A percentile compares a stretch with the other conserved stretches of the same genome.
These are phyloP conservation scores for Agriopis aurantiaria DNA, from an alignment of 2,888 invertebrate genomes.

Conservation along the genomic window DNA sequence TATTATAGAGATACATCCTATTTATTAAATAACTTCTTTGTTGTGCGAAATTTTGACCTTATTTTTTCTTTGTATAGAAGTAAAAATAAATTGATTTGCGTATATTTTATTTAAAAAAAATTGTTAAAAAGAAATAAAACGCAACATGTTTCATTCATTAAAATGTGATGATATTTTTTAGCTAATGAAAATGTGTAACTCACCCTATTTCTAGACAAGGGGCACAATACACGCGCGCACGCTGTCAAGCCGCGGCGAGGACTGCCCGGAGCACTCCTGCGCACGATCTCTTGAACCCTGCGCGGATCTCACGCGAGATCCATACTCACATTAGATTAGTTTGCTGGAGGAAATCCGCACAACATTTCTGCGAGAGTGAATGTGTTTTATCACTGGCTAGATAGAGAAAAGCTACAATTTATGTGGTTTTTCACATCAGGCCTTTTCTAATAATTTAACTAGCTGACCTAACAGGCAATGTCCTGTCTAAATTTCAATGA, in stretches of 20 bases:
- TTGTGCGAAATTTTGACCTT: too few species aligned
- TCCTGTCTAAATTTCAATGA: too few species aligned
- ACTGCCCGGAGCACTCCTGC: slow-evolving; percentile 47
- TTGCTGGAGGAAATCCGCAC: background rate
- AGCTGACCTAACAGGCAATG: too few species aligned
- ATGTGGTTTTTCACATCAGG: background rate
- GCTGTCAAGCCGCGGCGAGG: slow-evolving; percentile 42
- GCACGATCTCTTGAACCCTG: slow-evolving; percentile 43
- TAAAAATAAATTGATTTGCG: background rate
- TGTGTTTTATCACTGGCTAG: background rate
- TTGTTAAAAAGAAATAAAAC: too few species aligned
- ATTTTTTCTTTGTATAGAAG: too few species aligned
- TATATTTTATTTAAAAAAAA: background rate
- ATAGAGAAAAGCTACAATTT: background rate
- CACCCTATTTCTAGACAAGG: slow-evolving; percentile 29
- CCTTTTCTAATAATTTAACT: background rate
- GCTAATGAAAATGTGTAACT: slow-evolving; percentile 24
- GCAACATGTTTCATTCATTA: too few species aligned
- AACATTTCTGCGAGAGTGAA: slow-evolving; percentile 1
- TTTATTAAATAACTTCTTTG: too few species aligned
- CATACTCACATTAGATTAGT: slow-evolving; percentile 5
- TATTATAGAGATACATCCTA: too few species aligned
- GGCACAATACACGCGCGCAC: slow-evolving; percentile 47
- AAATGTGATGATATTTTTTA: background rate
- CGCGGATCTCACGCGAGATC: slow-evolving; percentile 13